A percentile compares a stretch with the other conserved stretches of the same genome.
phyloP scores from a whole-genome alignment of 1,140 invertebrate genomes.

The Camponotus pennsylvanicus region DNA sequence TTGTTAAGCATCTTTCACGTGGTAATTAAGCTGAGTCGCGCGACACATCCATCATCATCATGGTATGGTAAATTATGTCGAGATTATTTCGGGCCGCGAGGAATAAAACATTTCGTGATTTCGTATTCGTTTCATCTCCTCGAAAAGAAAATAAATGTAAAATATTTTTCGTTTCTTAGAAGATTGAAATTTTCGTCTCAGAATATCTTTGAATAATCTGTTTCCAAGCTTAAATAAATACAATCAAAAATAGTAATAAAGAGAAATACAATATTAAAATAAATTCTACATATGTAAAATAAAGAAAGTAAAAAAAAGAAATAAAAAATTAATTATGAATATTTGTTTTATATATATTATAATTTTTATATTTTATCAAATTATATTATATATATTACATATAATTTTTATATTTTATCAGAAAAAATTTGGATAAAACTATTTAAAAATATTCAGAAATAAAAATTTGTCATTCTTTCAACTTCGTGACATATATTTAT shows the following conservation, averaged over 20 bases:
- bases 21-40: conserved; percentile 59
- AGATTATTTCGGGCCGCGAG: conserved; percentile 52
- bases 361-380: neutral
- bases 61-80: conserved; percentile 34
- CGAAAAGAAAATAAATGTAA: neutral
- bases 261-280: neutral
- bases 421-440: neutral
- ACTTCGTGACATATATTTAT: neutral
- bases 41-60: conserved; percentile 26
- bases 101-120: neutral
- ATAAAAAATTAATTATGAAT: neutral
- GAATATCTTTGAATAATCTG: neutral
- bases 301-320: neutral
- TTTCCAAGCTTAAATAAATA: neutral
- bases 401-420: neutral
- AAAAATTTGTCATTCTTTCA: neutral
- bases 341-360: neutral
- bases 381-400: neutral
- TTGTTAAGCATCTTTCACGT: conserved; percentile 16
- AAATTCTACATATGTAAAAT: neutral
- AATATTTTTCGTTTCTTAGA: neutral
- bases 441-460: neutral
- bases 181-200: neutral
- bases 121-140: neutral
- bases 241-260: neutral